Base-by-base conservation (phyloP, 2,113 vertebrate species). In the Nothobranchius kuhntae region DNA sequence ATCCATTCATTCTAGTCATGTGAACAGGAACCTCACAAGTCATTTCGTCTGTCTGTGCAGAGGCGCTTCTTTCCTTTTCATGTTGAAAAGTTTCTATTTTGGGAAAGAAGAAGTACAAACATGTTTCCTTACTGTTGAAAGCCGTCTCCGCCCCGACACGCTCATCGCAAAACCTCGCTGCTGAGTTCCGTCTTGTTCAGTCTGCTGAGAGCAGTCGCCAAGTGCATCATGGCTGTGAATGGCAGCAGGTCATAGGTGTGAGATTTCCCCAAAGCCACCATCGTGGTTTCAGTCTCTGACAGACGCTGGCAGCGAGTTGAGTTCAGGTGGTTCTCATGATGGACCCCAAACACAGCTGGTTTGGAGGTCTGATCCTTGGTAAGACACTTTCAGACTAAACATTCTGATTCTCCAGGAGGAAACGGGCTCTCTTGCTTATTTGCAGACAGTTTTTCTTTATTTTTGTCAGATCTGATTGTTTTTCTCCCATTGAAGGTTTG, bases 61-160 rank as follows among this genome's bases (percentile, higher is more conserved):
- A 40, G 38, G 38, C 38, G 7, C 38, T 38, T 13, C 60, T 50
- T 21, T 35, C 13, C 30, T 26, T 45, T 40, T 36, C 13, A 53
- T 40, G 9, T 56, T 35, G 9, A 63, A 7, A 40, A 0, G 9
- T 1, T 5, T 81, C 65, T 82, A 61, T 84, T 61, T 76, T 6
- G 54, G 48, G 53, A 83, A 77, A 84, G 70, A 77, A 79, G 72
- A 79, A 79, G 74, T 74, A 26, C 10, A 47, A 42, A 61, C 38
- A 12, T 12, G 9, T 7, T 14, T 0, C 2, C 7, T 13, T 78
- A 13, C 24, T 57, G 64, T 11, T 45, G 2, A 45, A 61, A 6
- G 1, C 3, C 7, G 57, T 59, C 63, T 12, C 81, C 83, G 17
- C 87, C 85, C 65, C 60, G 42, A 14, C 1, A 1, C 1, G 0